Evolutionary conservation across 2,797 vertebrate species (phyloP), one percentile per base, ranked within the genome.

Genomic region (Sardinella longiceps): DNA sequence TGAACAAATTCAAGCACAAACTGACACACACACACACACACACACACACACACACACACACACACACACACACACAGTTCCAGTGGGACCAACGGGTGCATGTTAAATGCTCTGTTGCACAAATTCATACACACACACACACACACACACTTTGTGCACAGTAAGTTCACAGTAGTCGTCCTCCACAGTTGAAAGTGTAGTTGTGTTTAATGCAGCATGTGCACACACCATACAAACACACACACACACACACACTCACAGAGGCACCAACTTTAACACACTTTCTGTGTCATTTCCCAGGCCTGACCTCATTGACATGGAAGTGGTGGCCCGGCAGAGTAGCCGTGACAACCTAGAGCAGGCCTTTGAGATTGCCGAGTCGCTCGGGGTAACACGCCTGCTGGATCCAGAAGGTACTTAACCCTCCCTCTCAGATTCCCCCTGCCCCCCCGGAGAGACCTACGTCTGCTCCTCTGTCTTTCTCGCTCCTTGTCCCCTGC

Each of bases 281-380:
- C 33, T 28, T 33, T 50, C 18, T 86, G 46, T 81, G 30, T 81
- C 82, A 3, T 45, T 81, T 45, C 90, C 28, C 94, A 99, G 98
- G 93, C 98, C 98, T 0, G 98, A 99, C 91, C 95, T 99, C 91
- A 98, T 99, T 91, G 96, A 99, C 91, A 98, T 99, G 98, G 97
- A 98, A 90, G 92, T 93, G 90, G 96, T 99, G 87, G 95, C 96
- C 28, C 95, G 94, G 89, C 98, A 99, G 92, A 97, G 97, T 60
- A 99, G 97, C 94, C 93, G 94, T 46, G 98, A 99, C 82, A 99
- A 99, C 93, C 96, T 99, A 74, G 98, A 99, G 88, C 98, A 99
- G 90, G 98, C 98, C 86, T 99, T 99, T 0, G 97, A 99, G 93
- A 98, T 99, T 1, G 98, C 97, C 0, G 98, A 99, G 93, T 97